Evolutionary conservation across 2,888 invertebrate genomes (phyloP), one percentile per base, ranked within the genome.

Genomic region (Nomada fucata): DNA sequence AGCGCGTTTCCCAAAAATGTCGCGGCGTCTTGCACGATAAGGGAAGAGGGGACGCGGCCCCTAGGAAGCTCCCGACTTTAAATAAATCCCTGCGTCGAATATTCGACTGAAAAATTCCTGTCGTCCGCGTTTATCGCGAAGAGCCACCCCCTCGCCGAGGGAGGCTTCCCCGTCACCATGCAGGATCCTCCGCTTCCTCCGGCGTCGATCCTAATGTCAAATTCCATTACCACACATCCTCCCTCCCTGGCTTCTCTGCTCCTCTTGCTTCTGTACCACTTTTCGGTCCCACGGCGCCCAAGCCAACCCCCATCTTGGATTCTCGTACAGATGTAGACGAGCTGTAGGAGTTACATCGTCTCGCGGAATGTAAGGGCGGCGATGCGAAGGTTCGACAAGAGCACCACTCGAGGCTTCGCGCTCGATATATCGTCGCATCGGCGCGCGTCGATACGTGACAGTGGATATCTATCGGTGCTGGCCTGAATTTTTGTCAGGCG

Each of bases 191-290:
- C 61, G 70, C 63, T 80, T 60, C 71, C 81, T 73, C 72, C 80
- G 82, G 67, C 79, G 88, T 90, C 89, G 90, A 88, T 89, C 88
- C 89, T 90, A 90, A 90, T 89, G 90, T 90, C 89, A 90, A 90
- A 89, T 90, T 90, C 90, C 88, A 90, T 90, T 90, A 90, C 89
- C 84, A 68, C 73, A 15, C 57, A 13, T 18, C 61, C 74, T n/a
- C 36, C 59, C 47, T 20, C 50, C 20, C 52, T 71, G 20, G 20
- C 20, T 1, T 36, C 60, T 47, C 1, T 11, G 44, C 55, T 5
- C 23, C 20, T 47, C 29, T 2, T 15, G 2, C 9, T n/a, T 18
- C 18, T 52, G 15, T n/a, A 29, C 36, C 60, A 36, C 23, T 60
- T 23, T 42, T 23, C 18, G 36, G 13, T 61, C 52, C 18, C 55